Evolutionary conservation across 1,140 invertebrate species (phyloP).

Genomic region (Hirudo medicinalis): DNA sequence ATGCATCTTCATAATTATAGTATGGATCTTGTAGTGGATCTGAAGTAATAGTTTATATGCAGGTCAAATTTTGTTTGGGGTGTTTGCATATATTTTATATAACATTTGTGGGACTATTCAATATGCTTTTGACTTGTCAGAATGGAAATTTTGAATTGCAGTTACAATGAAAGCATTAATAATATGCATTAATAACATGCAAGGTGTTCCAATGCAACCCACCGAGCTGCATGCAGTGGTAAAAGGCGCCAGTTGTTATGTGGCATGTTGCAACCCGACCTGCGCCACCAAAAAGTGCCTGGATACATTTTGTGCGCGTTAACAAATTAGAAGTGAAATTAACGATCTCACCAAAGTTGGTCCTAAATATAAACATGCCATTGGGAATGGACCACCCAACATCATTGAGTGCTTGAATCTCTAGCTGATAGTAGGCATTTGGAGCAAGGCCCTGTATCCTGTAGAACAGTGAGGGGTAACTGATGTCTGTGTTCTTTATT

Average conservation of each 20-base stretch:
- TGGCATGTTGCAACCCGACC: neutral
- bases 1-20: too few species aligned
- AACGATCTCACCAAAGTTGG: slow-evolving; percentile 52
- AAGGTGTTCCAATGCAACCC: neutral
- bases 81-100: too few species aligned
- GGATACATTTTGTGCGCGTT: too few species aligned
- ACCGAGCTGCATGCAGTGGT: neutral
- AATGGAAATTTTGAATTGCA: too few species aligned
- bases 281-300: neutral
- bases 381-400: slow-evolving; percentile 61
- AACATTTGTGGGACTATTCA: too few species aligned
- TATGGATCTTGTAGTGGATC: too few species aligned
- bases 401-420: slow-evolving; percentile 66
- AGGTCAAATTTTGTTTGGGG: too few species aligned
- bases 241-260: neutral
- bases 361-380: slow-evolving; percentile 60
- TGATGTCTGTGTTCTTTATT: slow-evolving; percentile 14
- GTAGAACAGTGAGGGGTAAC: slow-evolving; percentile 20
- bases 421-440: slow-evolving; percentile 65
- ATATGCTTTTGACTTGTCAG: too few species aligned
- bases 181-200: too few species aligned
- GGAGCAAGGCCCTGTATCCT: slow-evolving; percentile 51
- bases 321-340: too few species aligned
- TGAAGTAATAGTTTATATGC: too few species aligned
- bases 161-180: too few species aligned